Conservation (phyloP, 2,113 vertebrate genomes). For the Clarias gariepinus region DNA sequence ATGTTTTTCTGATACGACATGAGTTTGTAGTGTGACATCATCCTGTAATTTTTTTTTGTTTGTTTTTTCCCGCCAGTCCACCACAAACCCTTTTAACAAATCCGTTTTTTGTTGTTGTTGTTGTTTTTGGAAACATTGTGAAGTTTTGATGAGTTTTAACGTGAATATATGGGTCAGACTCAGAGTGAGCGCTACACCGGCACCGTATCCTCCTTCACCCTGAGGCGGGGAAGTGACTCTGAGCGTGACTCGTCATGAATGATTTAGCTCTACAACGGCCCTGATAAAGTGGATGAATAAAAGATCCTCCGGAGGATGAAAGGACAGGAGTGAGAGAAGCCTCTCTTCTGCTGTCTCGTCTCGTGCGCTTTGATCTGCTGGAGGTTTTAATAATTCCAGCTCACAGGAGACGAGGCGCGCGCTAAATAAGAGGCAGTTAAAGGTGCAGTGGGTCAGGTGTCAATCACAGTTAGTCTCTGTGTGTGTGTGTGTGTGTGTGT, state of each 20-base stretch:
- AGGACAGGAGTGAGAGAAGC: not conserved
- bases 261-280: conserved; percentile 32
- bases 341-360: not conserved
- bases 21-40: too few species aligned
- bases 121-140: not conserved
- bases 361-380: not conserved
- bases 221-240: conserved; percentile 13
- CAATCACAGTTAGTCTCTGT: not conserved
- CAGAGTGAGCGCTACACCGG: not conserved
- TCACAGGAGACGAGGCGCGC: not conserved
- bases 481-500: conserved; percentile 38
- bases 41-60: too few species aligned
- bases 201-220: not conserved
- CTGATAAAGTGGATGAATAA: conserved; percentile 37
- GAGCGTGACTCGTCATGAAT: conserved; percentile 14
- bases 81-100: not conserved
- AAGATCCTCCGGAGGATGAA: conserved; percentile 30
- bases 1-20: too few species aligned
- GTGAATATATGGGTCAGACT: not conserved
- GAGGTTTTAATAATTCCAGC: not conserved
- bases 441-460: not conserved
- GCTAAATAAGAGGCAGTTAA: not conserved
- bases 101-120: not conserved
- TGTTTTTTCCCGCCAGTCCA: not conserved
- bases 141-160: not conserved